Evolutionary conservation across 2,113 vertebrate genomes (phyloP).

Genomic region (Prochilodus magdalenae): DNA sequence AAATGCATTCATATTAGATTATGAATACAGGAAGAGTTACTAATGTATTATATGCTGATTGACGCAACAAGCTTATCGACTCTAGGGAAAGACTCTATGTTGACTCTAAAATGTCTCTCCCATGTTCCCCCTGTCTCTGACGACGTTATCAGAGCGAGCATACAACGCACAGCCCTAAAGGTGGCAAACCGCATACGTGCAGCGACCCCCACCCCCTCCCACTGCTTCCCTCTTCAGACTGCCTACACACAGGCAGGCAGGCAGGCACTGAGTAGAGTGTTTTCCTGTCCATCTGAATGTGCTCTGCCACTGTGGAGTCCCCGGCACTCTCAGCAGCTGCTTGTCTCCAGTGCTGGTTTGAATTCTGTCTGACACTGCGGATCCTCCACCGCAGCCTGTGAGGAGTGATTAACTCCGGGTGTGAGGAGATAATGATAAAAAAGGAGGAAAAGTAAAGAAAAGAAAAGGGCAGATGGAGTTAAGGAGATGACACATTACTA

Average conservation of each 20-base stretch:
- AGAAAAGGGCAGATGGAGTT: background rate
- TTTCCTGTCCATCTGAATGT: background rate
- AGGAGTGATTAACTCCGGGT: background rate
- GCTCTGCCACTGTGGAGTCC: background rate
- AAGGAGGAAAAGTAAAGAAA: background rate
- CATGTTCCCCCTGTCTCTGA: background rate
- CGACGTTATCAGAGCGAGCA: background rate
- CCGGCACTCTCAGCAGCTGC: background rate
- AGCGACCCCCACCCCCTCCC: background rate
- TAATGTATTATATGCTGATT: too few species aligned
- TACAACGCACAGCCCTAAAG: slow-evolving; percentile 4
- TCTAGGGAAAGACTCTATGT: background rate
- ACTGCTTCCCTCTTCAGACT: background rate
- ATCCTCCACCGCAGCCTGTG: background rate
- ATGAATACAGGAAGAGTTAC: too few species aligned
- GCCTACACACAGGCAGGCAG: slow-evolving; percentile 17
- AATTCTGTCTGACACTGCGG: slow-evolving; percentile 8
- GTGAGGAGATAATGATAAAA: background rate
- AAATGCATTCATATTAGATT: too few species aligned
- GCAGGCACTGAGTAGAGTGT: background rate
- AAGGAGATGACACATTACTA: too few species aligned
- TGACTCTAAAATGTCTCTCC: slow-evolving; percentile 29
- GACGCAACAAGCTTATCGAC: too few species aligned
- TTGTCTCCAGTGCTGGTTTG: slow-evolving; percentile 1
- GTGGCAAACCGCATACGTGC: background rate